Conservation (phyloP, 2,797 vertebrate genomes). For the Labroides dimidiatus region DNA sequence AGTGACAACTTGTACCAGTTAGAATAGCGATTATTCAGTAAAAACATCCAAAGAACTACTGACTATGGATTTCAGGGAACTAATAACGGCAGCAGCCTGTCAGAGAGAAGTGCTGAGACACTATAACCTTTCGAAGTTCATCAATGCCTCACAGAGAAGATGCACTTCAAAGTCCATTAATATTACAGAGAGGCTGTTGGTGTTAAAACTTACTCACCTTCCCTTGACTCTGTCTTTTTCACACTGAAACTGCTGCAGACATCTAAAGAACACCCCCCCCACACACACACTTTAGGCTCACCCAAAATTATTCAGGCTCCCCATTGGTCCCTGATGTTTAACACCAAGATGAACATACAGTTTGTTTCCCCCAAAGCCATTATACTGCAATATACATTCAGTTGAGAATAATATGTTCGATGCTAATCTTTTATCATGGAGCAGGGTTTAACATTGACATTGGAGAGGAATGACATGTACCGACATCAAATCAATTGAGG, state of each 20-base stretch:
- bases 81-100: background rate
- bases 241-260: background rate
- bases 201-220: constrained; percentile 6
- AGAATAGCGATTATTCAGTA: background rate
- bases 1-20: background rate
- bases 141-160: background rate
- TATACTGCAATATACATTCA: constrained; percentile 29
- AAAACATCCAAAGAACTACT: background rate
- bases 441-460: constrained; percentile 28
- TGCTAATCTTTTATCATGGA: constrained; percentile 33
- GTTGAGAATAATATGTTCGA: constrained; percentile 41
- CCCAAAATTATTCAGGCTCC: background rate
- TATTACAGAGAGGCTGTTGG: constrained; percentile 14
- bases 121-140: constrained; percentile 5
- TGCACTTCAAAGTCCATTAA: constrained; percentile 2
- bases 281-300: background rate
- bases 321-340: background rate
- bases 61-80: constrained; percentile 3
- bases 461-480: constrained; percentile 31
- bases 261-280: background rate
- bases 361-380: background rate
- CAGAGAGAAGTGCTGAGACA: constrained; percentile 5
- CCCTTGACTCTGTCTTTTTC: constrained; percentile 1
- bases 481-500: constrained; percentile 54
- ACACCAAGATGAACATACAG: background rate